Evolutionary conservation across 2,113 vertebrate species (phyloP), one percentile per base, ranked within the genome.

Genomic region (Antidorcas marsupialis): DNA sequence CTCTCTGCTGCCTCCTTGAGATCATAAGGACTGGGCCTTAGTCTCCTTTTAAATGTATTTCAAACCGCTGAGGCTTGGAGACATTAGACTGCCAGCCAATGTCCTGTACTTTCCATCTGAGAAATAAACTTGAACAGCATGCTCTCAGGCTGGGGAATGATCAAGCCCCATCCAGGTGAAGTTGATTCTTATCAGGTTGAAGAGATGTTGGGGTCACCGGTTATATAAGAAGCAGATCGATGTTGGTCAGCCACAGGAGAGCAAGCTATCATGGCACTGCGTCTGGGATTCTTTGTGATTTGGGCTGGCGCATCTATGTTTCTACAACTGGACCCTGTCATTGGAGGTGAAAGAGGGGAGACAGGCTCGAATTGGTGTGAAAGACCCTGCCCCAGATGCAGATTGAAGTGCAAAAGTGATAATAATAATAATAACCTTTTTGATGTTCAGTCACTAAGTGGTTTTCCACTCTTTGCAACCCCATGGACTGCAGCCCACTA

Each of bases 161-260:
- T 23, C 12, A 33, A 25, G n/a, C 27, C 6, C 17, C 4, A 0
- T 82, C 27, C 79, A 2, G 27, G 47, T 6, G 12, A 43, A 19
- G 30, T 25, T 33, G 79, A 92, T 83, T 64, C 90, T 39, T 92
- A 92, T n/a, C 90, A 43, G 47, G 27, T 33, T 39, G 47, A n/a
- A 33, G 47, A 12, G 27, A 47, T 25, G 8, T 23, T 25, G 64
- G 47, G 11, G 43, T 59, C 15, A 10, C 43, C 1, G 2, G 25
- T 13, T 39, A 21, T 83, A 92, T 92, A 92, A 92, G n/a, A 92
- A 52, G 39, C 74, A 60, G 39, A 57, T 2, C 25, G 8, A 47
- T 1, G 0, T 60, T 17, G 33, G 23, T 36, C 74, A 36, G 74
- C n/a, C 47, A 36, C 23, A 43, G 74, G n/a, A 67, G 33, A 81